Evolutionary conservation across 2,888 invertebrate genomes (phyloP).

Genomic region (Brenthis hecate): DNA sequence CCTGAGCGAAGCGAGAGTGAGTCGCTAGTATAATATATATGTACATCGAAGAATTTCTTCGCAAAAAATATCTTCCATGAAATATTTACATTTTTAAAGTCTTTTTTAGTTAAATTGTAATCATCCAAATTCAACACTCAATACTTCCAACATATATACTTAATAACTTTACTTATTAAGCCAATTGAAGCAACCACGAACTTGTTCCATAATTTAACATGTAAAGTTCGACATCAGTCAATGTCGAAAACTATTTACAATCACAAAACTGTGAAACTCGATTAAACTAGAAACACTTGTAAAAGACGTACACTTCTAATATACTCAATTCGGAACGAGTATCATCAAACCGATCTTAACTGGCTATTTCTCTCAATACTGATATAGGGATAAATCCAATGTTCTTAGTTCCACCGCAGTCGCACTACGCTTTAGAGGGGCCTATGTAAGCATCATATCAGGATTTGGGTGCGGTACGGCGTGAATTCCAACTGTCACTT

Average conservation of each 20-base stretch:
- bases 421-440: conserved; percentile 49
- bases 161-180: background rate
- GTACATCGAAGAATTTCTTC: too few relatives aligned
- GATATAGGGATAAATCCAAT: conserved; percentile 48
- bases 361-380: conserved; percentile 43
- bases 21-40: too few relatives aligned
- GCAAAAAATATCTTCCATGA: too few relatives aligned
- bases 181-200: background rate
- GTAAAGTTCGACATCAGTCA: conserved; percentile 30
- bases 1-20: too few relatives aligned
- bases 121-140: too few relatives aligned
- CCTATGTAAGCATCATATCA: conserved; percentile 22
- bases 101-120: too few relatives aligned
- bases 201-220: conserved; percentile 7
- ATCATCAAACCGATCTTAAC: conserved; percentile 28
- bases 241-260: conserved; percentile 50
- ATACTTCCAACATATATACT: background rate
- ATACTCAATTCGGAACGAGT: conserved; percentile 6
- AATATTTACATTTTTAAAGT: too few relatives aligned
- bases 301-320: conserved; percentile 46
- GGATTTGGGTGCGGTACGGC: conserved; percentile 41
- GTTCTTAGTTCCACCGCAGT: conserved; percentile 50
- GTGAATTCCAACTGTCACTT: conserved; percentile 44
- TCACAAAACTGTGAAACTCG: conserved; percentile 62
- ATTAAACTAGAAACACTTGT: conserved; percentile 66